Evolutionary conservation across 2,888 invertebrate species (phyloP).

Genomic region (Galerucella calmariensis): DNA sequence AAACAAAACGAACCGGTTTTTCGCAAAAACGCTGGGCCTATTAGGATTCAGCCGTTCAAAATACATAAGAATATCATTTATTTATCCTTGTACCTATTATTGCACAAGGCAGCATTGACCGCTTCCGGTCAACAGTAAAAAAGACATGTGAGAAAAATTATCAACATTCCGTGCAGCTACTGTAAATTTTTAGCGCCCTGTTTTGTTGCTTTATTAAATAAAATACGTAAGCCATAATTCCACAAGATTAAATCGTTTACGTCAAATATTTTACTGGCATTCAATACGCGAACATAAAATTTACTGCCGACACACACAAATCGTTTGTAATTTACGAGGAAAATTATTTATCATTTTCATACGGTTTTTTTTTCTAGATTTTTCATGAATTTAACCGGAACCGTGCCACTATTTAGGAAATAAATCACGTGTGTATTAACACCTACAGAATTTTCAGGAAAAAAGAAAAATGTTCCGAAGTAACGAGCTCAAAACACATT

Average conservation of each 20-base stretch:
- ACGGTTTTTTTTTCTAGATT: constrained; percentile 32
- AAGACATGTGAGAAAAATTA: background rate
- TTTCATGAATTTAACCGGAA: constrained; percentile 29
- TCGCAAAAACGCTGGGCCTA: no score
- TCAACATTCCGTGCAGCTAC: background rate
- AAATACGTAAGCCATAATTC: constrained; percentile 42
- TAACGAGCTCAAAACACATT: no score
- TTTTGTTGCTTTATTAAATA: constrained; percentile 32
- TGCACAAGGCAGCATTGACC: no score
- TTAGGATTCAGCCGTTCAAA: no score
- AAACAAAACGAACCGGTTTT: no score
- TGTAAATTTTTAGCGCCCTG: background rate
- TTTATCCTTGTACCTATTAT: no score
- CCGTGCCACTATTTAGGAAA: constrained; percentile 23
- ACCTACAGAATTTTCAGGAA: background rate
- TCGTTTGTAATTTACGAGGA: constrained; percentile 45
- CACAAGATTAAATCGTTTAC: constrained; percentile 53
- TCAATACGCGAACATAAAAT: constrained; percentile 51
- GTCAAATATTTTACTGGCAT: constrained; percentile 55
- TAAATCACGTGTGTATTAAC: constrained; percentile 5
- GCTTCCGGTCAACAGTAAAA: background rate
- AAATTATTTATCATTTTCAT: constrained; percentile 40
- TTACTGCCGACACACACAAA: constrained; percentile 50
- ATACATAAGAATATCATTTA: no score
- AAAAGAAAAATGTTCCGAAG: background rate